Conservation (phyloP, 2,113 vertebrate species). For the Tinamus guttatus region DNA sequence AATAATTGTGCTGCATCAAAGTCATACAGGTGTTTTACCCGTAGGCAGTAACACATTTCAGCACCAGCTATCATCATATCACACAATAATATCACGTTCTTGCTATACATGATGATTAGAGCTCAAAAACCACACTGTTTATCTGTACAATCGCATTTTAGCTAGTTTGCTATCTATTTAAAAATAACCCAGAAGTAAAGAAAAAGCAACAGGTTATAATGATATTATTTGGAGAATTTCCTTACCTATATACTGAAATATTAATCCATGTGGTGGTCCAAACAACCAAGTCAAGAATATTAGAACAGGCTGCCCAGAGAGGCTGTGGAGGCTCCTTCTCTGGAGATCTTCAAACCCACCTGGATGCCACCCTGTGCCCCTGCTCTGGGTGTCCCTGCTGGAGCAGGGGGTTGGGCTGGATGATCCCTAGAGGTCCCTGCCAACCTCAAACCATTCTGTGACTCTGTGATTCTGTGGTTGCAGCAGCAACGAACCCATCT, state of each 20-base stretch:
- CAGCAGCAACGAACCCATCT: background rate
- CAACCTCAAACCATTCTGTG: too few species aligned
- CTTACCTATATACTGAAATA: background rate
- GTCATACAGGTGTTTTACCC: slow-evolving; percentile 25
- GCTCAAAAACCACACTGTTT: slow-evolving; percentile 5
- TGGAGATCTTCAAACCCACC: too few species aligned
- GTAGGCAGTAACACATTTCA: slow-evolving; percentile 31
- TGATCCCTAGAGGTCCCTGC: too few species aligned
- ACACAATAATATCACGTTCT: slow-evolving; percentile 30
- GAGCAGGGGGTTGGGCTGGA: too few species aligned
- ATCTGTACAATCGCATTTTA: background rate
- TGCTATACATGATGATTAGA: background rate
- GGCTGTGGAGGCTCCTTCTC: too few species aligned
- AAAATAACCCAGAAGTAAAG: background rate
- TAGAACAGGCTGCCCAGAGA: too few species aligned
- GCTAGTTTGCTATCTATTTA: slow-evolving; percentile 1
- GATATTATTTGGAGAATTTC: slow-evolving; percentile 1
- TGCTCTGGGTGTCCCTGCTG: too few species aligned
- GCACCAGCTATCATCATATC: slow-evolving; percentile 11
- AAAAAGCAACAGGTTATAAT: background rate
- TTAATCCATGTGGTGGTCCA: background rate
- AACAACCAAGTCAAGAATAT: background rate
- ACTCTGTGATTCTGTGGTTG: too few species aligned
- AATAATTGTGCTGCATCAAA: slow-evolving; percentile 45
- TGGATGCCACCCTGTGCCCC: too few species aligned